Conservation (phyloP, 2,888 invertebrate species). For the Cephus pygmeus region DNA sequence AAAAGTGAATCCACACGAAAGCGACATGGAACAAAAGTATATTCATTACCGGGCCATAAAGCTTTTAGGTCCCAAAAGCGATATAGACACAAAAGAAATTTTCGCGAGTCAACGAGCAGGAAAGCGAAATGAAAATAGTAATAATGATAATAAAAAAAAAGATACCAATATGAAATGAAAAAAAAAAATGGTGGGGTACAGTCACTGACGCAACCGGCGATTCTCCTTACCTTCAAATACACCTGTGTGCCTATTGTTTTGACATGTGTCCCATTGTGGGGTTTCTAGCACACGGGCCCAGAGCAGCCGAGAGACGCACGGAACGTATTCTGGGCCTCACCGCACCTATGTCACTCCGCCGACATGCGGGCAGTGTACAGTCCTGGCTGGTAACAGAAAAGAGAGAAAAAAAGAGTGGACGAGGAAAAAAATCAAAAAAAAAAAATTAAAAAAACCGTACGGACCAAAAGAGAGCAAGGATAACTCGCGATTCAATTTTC, state of each 20-base stretch:
- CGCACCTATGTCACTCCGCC: conserved; percentile 31
- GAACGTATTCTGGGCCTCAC: conserved; percentile 34
- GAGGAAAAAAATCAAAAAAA: not conserved
- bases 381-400: conserved; percentile 21
- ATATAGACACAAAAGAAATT: not conserved
- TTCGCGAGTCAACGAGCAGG: not conserved
- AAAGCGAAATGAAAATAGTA: not conserved
- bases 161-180: not conserved
- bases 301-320: conserved; percentile 18
- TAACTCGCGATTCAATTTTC: conserved; percentile 51
- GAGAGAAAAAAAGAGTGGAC: conserved; percentile 13
- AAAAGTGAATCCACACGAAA: not conserved
- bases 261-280: conserved; percentile 62
- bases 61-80: not conserved
- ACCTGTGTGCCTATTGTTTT: conserved; percentile 64
- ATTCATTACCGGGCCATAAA: not conserved
- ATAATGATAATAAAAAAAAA: not conserved
- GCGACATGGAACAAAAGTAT: not conserved
- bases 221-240: conserved; percentile 35
- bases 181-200: not conserved
- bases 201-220: conserved; percentile 24
- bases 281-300: conserved; percentile 30
- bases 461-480: not conserved
- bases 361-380: conserved; percentile 54
- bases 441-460: conserved; percentile 9